A percentile compares a stretch with the other conserved stretches of the same genome.
Conservation (phyloP, 2,888 invertebrate genomes). For the Cynaeus angustus region DNA sequence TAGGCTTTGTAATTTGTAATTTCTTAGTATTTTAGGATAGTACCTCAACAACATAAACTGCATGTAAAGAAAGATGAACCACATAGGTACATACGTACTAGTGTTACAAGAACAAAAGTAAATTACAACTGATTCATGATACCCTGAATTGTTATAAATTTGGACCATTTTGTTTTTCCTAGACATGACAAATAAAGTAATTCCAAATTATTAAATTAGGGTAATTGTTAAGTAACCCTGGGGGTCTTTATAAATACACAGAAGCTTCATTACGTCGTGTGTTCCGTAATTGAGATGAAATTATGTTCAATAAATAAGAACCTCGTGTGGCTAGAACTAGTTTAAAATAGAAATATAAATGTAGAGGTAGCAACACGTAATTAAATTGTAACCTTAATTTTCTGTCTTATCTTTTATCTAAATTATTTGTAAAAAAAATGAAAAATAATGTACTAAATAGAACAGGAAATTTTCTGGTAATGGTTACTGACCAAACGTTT, state of each 20-base stretch:
- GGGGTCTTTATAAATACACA: constrained; percentile 23
- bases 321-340: constrained; percentile 9
- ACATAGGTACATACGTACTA: too few species aligned
- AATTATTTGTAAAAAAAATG: too few species aligned
- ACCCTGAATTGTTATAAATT: not conserved
- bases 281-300: constrained; percentile 25
- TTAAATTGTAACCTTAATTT: not conserved
- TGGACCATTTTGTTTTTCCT: constrained; percentile 11
- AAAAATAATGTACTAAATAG: not conserved
- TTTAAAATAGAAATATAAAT: constrained; percentile 9
- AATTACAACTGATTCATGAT: not conserved
- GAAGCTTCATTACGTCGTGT: constrained; percentile 26
- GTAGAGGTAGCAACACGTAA: not conserved
- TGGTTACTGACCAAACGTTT: not conserved
- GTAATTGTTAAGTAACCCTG: constrained; percentile 18
- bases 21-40: too few species aligned
- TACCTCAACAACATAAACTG: too few species aligned
- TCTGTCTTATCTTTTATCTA: not conserved
- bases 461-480: not conserved
- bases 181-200: constrained; percentile 26
- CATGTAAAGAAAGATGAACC: too few species aligned
- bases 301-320: constrained; percentile 10
- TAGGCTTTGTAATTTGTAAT: too few species aligned
- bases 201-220: constrained; percentile 21
- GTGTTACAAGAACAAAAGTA: too few species aligned